Evolutionary conservation across 2,113 vertebrate genomes (phyloP).

Genomic region (Ameiurus melas): DNA sequence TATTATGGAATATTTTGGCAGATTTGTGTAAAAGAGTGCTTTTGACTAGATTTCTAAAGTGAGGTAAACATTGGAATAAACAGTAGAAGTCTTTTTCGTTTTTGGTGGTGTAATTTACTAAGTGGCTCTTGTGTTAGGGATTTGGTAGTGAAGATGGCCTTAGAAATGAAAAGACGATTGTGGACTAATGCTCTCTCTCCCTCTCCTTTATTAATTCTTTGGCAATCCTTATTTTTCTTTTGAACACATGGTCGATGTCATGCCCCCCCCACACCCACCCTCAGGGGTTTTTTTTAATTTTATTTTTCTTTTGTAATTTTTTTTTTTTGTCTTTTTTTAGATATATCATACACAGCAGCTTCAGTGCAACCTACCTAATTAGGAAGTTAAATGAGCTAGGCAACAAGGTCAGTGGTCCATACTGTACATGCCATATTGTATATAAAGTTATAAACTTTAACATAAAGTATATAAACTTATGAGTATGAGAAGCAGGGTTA

Average conservation of each 20-base stretch:
- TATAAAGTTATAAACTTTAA: background rate
- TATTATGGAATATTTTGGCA: background rate
- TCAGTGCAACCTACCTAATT: background rate
- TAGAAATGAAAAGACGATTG: background rate
- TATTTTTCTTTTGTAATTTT: too few species aligned
- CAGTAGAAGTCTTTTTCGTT: background rate
- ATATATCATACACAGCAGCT: background rate
- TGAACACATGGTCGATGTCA: background rate
- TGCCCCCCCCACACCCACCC: too few species aligned
- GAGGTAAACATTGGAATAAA: background rate
- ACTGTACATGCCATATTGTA: background rate
- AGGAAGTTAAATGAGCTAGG: background rate
- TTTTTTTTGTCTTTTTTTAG: too few species aligned
- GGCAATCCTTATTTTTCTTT: constrained; percentile 3
- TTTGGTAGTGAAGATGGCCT: background rate
- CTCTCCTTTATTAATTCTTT: constrained; percentile 15
- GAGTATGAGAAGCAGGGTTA: background rate
- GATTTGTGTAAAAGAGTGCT: background rate
- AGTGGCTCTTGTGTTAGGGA: background rate
- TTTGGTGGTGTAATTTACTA: background rate
- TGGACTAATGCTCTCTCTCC: background rate
- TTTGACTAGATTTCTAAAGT: background rate
- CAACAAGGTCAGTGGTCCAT: background rate
- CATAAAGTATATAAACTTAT: too few species aligned
- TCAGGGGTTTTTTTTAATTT: too few species aligned